Percentiles rank a stretch among this genome's conserved stretches.
Conservation (phyloP, 2,888 invertebrate species). For the Lutraria lutraria region DNA sequence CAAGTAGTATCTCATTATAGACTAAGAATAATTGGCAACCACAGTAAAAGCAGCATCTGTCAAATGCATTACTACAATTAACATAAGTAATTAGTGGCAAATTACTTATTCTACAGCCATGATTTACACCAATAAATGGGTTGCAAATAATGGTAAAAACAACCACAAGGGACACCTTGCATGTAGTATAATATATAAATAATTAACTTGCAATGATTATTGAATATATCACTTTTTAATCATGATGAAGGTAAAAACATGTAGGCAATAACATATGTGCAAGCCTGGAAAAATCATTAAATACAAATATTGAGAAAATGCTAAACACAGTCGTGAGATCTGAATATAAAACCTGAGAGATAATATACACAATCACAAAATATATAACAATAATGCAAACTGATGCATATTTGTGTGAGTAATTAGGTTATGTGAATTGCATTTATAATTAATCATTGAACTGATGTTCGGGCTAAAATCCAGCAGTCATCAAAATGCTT, state of each 20-base stretch:
- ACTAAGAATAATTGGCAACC: conserved; percentile 14
- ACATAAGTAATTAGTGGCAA: conserved; percentile 7
- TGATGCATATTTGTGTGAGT: no score
- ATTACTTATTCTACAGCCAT: background rate
- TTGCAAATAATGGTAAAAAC: background rate
- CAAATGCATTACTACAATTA: conserved; percentile 18
- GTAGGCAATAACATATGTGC: background rate
- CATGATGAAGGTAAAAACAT: background rate
- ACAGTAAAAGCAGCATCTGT: background rate
- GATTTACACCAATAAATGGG: background rate
- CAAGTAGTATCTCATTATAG: background rate
- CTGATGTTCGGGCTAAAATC: no score
- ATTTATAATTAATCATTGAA: no score
- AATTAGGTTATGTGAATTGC: no score
- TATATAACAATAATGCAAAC: no score
- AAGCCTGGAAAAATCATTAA: background rate
- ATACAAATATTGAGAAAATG: background rate
- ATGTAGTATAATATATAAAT: background rate
- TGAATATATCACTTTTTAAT: background rate
- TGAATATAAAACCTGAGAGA: background rate
- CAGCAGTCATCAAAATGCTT: no score
- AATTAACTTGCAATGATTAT: background rate
- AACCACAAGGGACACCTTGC: background rate
- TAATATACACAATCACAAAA: no score
- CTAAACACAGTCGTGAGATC: background rate